Conservation (phyloP, 2,797 vertebrate species). For the Tragelaphus eurycerus region DNA sequence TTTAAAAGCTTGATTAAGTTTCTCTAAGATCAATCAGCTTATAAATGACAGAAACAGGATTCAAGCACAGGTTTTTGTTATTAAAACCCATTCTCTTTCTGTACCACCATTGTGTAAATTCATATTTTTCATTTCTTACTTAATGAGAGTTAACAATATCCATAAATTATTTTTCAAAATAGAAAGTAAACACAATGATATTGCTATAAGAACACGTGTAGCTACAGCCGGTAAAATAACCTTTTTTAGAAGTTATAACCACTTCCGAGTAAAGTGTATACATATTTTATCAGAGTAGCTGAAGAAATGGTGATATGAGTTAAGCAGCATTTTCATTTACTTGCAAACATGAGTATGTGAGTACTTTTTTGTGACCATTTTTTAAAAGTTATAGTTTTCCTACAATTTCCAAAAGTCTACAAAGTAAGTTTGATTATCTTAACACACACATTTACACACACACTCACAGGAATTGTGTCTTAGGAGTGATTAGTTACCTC, state of each 20-base stretch:
- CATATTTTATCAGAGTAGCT: not conserved
- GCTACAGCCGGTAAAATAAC: not conserved
- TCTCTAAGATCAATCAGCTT: not conserved
- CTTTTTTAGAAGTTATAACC: not conserved
- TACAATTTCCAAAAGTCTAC: not conserved
- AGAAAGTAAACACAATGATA: not conserved
- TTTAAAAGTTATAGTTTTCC: not conserved
- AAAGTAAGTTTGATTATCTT: not conserved
- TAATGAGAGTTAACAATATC: not conserved
- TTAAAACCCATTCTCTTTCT: not conserved
- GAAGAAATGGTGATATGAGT: not conserved
- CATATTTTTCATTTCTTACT: not conserved
- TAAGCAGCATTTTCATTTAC: not conserved
- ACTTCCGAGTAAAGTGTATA: not conserved
- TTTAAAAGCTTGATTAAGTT: constrained; percentile 26
- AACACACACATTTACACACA: not conserved
- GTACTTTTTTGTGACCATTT: not conserved
- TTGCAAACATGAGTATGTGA: not conserved
- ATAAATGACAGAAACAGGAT: not conserved
- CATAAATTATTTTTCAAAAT: not conserved
- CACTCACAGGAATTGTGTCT: not conserved
- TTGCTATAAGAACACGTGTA: not conserved
- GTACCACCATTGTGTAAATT: not conserved
- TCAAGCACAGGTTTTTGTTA: not conserved
- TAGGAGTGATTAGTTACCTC: not conserved